Evolutionary conservation across 2,113 vertebrate genomes (phyloP).

Genomic region (Probosciger aterrimus): DNA sequence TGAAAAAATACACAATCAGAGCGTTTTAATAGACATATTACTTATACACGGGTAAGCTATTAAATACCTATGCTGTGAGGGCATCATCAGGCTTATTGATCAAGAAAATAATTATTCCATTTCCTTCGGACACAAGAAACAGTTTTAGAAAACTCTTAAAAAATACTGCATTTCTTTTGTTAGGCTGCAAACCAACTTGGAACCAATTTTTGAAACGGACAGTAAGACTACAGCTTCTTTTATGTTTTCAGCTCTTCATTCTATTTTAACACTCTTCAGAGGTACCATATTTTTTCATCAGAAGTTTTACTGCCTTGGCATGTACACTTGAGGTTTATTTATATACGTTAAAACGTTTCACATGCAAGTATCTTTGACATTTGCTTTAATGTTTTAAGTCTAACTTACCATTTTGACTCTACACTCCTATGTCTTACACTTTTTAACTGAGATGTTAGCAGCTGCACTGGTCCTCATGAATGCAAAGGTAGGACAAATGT

Average conservation of each 20-base stretch:
- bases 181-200: background rate
- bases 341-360: background rate
- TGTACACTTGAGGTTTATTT: background rate
- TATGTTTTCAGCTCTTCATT: background rate
- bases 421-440: background rate
- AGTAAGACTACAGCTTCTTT: background rate
- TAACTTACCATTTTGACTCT: background rate
- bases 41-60: background rate
- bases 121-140: background rate
- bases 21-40: background rate
- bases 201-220: slow-evolving; percentile 12
- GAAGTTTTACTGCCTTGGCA: background rate
- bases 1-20: background rate
- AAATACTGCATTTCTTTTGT: background rate
- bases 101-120: background rate
- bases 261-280: background rate
- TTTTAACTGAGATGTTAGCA: background rate
- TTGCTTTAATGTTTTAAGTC: background rate
- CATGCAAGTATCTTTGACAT: background rate
- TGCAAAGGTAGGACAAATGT: background rate
- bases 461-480: background rate
- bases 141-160: slow-evolving; percentile 2
- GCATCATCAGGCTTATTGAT: background rate
- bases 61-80: background rate
- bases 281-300: background rate